A percentile compares a stretch with the other conserved stretches of the same genome.
Conservation (phyloP, 2,113 vertebrate genomes). For the Plestiodon gilberti region DNA sequence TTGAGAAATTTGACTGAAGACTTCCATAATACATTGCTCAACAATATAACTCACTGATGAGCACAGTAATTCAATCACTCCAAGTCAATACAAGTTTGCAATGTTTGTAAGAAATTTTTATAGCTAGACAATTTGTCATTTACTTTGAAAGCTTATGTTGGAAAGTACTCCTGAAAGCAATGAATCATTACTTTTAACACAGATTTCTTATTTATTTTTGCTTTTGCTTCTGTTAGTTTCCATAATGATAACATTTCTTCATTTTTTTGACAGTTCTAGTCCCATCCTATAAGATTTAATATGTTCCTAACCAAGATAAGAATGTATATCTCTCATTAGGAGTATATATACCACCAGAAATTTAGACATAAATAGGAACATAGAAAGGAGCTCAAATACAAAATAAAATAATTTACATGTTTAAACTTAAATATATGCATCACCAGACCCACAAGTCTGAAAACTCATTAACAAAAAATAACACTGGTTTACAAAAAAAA, state of each 20-base stretch:
- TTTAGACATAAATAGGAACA: neutral
- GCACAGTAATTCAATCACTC: neutral
- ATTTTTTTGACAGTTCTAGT: neutral
- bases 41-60: neutral
- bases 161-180: neutral
- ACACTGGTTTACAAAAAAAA: too few species aligned
- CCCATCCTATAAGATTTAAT: conserved; percentile 13
- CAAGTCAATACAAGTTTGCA: neutral
- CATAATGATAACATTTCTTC: neutral
- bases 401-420: neutral
- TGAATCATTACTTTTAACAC: neutral
- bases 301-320: conserved; percentile 11
- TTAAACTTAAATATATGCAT: neutral
- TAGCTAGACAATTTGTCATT: neutral
- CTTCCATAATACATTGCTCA: neutral
- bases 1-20: neutral
- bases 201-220: conserved; percentile 2
- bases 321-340: conserved; percentile 12
- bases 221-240: conserved; percentile 3
- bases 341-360: neutral
- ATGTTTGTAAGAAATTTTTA: neutral
- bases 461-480: neutral
- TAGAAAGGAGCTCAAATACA: neutral
- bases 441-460: neutral
- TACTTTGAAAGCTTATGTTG: neutral